Conservation (phyloP, 2,797 vertebrate genomes). For the Rhyacichthys aspro region DNA sequence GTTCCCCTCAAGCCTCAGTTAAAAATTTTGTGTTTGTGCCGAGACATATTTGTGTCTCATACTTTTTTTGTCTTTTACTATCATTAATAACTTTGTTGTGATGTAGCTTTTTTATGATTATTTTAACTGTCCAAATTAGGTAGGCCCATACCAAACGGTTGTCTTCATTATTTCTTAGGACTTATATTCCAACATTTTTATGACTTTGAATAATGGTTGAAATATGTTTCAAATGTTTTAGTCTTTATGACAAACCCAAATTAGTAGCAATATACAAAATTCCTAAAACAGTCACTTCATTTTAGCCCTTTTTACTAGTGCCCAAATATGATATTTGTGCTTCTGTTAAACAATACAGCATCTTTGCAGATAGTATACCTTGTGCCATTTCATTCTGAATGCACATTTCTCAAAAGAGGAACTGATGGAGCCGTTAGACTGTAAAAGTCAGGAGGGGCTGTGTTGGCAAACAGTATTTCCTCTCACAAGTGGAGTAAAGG, state of each 20-base stretch:
- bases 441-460: slow-evolving; percentile 56
- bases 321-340: slow-evolving; percentile 8
- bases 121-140: no score
- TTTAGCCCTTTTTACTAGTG: slow-evolving; percentile 6
- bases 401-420: slow-evolving; percentile 65
- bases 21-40: slow-evolving; percentile 15
- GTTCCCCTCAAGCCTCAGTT: slow-evolving; percentile 17
- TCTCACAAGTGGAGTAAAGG: slow-evolving; percentile 18
- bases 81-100: slow-evolving; percentile 16
- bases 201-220: no score
- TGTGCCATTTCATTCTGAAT: background rate
- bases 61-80: no score
- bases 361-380: slow-evolving; percentile 23
- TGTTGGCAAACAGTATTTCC: slow-evolving; percentile 47
- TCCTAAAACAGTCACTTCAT: slow-evolving; percentile 11
- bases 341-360: slow-evolving; percentile 41
- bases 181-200: no score
- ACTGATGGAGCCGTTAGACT: slow-evolving; percentile 62
- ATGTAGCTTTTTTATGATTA: background rate
- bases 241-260: background rate
- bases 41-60: slow-evolving; percentile 22
- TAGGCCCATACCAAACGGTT: no score
- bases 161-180: no score
- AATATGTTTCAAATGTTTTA: no score
- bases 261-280: no score